Evolutionary conservation across 92 coral and sea anemone species (phyloP).

Genomic region (Meandrina meandrites): DNA sequence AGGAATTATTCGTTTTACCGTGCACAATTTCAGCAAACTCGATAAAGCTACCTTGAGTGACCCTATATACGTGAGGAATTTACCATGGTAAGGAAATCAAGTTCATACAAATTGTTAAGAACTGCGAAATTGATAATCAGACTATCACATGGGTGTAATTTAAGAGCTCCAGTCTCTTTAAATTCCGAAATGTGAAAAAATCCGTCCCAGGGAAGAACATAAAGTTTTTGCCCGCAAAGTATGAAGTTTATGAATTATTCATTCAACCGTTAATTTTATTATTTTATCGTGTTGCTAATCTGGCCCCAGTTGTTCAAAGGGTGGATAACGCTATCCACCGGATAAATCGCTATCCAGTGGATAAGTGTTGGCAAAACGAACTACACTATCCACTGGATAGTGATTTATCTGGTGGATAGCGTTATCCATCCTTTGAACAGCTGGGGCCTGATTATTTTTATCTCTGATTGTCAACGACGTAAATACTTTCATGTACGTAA

Average conservation of each 20-base stretch:
- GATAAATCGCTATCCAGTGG: too few relatives aligned
- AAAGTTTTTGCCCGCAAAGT: slow-evolving; percentile 3
- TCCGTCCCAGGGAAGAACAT: neutral
- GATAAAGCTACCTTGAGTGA: slow-evolving; percentile 92
- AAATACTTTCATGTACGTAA: neutral
- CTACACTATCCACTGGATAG: too few relatives aligned
- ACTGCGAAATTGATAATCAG: neutral
- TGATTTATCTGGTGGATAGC: too few relatives aligned
- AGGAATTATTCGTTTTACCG: slow-evolving; percentile 80
- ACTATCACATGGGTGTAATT: neutral
- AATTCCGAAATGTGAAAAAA: neutral
- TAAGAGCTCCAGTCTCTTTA: neutral
- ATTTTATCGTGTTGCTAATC: neutral
- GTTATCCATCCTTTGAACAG: too few relatives aligned
- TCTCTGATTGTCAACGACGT: neutral
- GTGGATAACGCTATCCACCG: too few relatives aligned
- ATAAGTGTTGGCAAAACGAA: too few relatives aligned
- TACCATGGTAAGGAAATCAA: slow-evolving; percentile 88
- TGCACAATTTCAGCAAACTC: slow-evolving; percentile 83
- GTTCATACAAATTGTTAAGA: neutral
- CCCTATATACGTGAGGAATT: slow-evolving; percentile 90
- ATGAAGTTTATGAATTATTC: slow-evolving; percentile 4
- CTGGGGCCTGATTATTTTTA: neutral
- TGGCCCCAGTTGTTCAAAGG: too few relatives aligned
- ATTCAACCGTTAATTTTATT: slow-evolving; percentile 2